Evolutionary conservation across 1,140 invertebrate species (phyloP), one percentile per base, ranked within the genome.

Genomic region (Cydia splendana): DNA sequence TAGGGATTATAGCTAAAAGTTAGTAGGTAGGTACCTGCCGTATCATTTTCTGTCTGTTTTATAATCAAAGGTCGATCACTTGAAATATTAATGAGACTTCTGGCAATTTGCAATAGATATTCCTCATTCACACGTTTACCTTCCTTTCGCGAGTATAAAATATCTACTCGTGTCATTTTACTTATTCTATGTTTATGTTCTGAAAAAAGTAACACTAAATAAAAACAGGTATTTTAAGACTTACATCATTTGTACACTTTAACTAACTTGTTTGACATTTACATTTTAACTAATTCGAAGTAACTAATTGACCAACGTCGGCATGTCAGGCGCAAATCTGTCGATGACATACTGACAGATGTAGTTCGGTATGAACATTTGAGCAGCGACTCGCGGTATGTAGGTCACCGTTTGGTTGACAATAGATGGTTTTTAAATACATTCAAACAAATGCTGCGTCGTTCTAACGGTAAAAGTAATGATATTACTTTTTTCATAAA

Each of bases 371-470:
- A 24, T 24, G 57, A 24, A 38, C 30, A 42, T 5, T 42, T 18
- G 34, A n/a, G 9, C 12, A 71, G 34, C 38, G 67, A 15, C 38
- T 42, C 4, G 67, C n/a, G 67, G 34, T 67, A 81, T 81, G 77
- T 81, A 74, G 82, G 82, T 83, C 82, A 81, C 53, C 48, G 42
- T 28, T 51, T 20, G n/a, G 48, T 51, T 73, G 78, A 83, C 82
- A 81, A 83, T 83, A 79, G 80, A 74, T n/a, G 57, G 67, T 77
- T 78, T 75, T 69, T 78, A 71, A 75, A 78, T 78, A 78, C 45
- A 42, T 20, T 67, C 65, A 38, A 42, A 67, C 45, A 30, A 77
- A n/a, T 75, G 38, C 65, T 53, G 42, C 45, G 28, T 77, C 15
- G 42, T 20, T 24, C 7, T 34, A 74, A 77, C 69, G 30, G 51